Evolutionary conservation across 2,797 vertebrate genomes (phyloP).

Genomic region (Hydrolagus colliei): DNA sequence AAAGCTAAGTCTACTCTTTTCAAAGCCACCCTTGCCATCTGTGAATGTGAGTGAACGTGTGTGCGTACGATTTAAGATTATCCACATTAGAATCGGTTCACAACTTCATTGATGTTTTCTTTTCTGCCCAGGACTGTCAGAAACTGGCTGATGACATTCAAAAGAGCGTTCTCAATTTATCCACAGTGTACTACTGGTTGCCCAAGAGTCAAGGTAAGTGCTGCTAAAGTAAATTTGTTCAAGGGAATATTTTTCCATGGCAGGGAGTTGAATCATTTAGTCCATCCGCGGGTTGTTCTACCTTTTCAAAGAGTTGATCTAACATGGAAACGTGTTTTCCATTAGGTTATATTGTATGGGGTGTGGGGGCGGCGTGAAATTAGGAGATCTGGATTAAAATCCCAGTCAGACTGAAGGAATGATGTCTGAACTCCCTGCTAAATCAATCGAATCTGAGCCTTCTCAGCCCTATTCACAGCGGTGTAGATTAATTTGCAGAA

Average conservation of each 20-base stretch:
- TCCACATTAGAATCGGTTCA: not conserved
- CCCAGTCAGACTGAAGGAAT: too few species aligned
- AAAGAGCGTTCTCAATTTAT: conserved; percentile 62
- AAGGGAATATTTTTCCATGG: too few species aligned
- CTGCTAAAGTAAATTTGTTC: not conserved
- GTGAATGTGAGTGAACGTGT: conserved; percentile 57
- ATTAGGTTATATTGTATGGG: too few species aligned
- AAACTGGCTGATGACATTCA: conserved; percentile 61
- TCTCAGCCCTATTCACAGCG: not conserved
- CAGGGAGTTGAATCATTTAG: not conserved
- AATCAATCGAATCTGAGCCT: not conserved
- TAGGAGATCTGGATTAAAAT: too few species aligned
- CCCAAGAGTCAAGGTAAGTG: conserved; percentile 80
- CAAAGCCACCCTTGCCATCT: conserved; percentile 60
- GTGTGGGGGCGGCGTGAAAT: too few species aligned
- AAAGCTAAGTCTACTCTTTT: conserved; percentile 75
- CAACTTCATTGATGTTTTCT: not conserved
- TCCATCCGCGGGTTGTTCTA: too few species aligned
- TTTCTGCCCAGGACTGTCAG: conserved; percentile 56
- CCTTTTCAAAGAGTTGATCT: too few species aligned
- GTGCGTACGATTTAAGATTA: not conserved
- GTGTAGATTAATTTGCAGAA: not conserved
- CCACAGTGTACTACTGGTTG: conserved; percentile 72
- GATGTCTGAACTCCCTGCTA: not conserved
- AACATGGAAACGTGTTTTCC: too few species aligned